phyloP scores from a whole-genome alignment of 1,140 invertebrate genomes.

The Pseudomyrmex cubaensis region DNA sequence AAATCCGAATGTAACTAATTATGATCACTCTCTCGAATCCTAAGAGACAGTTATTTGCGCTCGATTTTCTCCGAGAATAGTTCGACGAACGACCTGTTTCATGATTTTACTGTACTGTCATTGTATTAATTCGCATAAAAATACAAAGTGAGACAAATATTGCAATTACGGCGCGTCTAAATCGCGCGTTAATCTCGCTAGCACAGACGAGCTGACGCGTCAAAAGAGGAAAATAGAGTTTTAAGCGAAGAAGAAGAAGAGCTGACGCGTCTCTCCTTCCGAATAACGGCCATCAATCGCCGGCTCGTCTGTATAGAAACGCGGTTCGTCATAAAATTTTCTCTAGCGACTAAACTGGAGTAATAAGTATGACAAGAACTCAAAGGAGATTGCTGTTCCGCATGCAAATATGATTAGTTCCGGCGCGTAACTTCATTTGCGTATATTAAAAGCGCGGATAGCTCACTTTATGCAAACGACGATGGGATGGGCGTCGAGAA shows the following conservation, averaged over 20 bases:
- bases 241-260: not conserved
- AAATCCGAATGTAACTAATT: no score
- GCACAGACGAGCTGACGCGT: not conserved
- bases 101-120: not conserved
- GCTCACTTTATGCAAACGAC: conserved; percentile 80
- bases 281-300: conserved; percentile 23
- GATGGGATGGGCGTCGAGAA: conserved; percentile 57
- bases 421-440: conserved; percentile 83
- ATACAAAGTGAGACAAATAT: not conserved
- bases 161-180: not conserved
- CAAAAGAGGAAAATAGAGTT: conserved; percentile 6
- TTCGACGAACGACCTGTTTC: not conserved
- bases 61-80: not conserved
- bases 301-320: conserved; percentile 23
- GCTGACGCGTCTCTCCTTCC: conserved; percentile 14
- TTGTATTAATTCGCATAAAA: not conserved
- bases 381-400: conserved; percentile 81
- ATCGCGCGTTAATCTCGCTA: conserved; percentile 11
- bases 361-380: conserved; percentile 75
- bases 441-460: conserved; percentile 82
- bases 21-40: no score
- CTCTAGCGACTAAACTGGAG: conserved; percentile 66
- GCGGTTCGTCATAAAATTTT: conserved; percentile 59
- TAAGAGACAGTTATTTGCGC: not conserved
- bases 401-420: conserved; percentile 85